Evolutionary conservation across 2,797 vertebrate genomes (phyloP).

Genomic region (Prionace glauca): DNA sequence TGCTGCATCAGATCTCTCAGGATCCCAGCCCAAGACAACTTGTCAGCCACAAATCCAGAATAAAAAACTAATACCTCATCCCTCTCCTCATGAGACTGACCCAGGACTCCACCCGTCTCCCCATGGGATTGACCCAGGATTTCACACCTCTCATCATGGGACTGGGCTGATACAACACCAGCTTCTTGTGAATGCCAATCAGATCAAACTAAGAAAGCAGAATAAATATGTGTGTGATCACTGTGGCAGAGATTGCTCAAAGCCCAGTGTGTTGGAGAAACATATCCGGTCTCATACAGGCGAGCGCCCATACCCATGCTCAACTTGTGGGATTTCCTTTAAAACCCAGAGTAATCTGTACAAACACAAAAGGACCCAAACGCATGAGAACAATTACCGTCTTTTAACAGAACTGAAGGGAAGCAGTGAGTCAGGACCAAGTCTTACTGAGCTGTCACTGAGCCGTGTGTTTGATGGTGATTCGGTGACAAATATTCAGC

Average conservation of each 20-base stretch:
- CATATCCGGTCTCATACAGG: constrained; percentile 93
- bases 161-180: not conserved
- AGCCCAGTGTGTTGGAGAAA: constrained; percentile 93
- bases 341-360: constrained; percentile 98
- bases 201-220: constrained; percentile 61
- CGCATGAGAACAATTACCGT: constrained; percentile 71
- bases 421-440: constrained; percentile 50
- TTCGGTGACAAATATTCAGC: not conserved
- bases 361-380: constrained; percentile 88
- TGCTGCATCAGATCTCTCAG: not conserved
- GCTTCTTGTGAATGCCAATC: not conserved
- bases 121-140: not conserved
- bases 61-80: not conserved
- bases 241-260: constrained; percentile 87
- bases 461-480: constrained; percentile 51
- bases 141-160: not conserved
- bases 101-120: not conserved
- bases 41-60: not conserved
- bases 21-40: not conserved
- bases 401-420: constrained; percentile 69
- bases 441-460: constrained; percentile 51
- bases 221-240: constrained; percentile 83
- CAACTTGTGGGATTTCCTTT: constrained; percentile 83
- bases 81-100: not conserved
- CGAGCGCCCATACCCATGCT: constrained; percentile 86